Evolutionary conservation across 2,113 vertebrate genomes (phyloP).

Genomic region (Xenopus laevis): DNA sequence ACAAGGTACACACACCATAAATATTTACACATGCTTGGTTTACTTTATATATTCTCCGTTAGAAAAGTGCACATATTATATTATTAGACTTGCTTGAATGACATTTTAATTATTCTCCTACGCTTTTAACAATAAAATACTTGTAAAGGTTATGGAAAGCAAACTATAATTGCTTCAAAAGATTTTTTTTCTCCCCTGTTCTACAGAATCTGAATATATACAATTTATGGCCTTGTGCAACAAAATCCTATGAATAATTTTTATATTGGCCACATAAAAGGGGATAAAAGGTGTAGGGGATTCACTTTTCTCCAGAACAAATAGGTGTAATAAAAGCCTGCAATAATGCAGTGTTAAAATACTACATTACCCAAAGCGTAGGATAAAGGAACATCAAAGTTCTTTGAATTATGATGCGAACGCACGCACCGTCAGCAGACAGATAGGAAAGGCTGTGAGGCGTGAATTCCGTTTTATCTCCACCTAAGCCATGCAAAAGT

Average conservation of each 20-base stretch:
- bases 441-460: slow-evolving; percentile 33
- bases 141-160: slow-evolving; percentile 26
- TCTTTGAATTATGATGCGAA: slow-evolving; percentile 40
- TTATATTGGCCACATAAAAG: slow-evolving; percentile 31
- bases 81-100: slow-evolving; percentile 20
- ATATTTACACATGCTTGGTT: slow-evolving; percentile 18
- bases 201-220: neutral
- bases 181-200: slow-evolving; percentile 7
- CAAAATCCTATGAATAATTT: slow-evolving; percentile 37
- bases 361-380: slow-evolving; percentile 39
- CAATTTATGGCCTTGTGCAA: slow-evolving; percentile 26
- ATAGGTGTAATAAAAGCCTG: slow-evolving; percentile 41
- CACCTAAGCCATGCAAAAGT: slow-evolving; percentile 36
- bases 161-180: slow-evolving; percentile 30
- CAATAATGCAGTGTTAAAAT: slow-evolving; percentile 39
- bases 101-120: slow-evolving; percentile 37
- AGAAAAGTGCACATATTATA: neutral
- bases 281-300: slow-evolving; percentile 25
- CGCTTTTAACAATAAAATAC: slow-evolving; percentile 22
- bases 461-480: slow-evolving; percentile 41
- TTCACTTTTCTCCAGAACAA: slow-evolving; percentile 34
- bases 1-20: slow-evolving; percentile 9
- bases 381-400: slow-evolving; percentile 37
- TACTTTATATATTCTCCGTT: slow-evolving; percentile 12
- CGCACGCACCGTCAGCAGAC: slow-evolving; percentile 26